These are phyloP conservation scores for Dolomedes plantarius DNA, from an alignment of 2,888 invertebrate genomes.

Conservation along the genomic window DNA sequence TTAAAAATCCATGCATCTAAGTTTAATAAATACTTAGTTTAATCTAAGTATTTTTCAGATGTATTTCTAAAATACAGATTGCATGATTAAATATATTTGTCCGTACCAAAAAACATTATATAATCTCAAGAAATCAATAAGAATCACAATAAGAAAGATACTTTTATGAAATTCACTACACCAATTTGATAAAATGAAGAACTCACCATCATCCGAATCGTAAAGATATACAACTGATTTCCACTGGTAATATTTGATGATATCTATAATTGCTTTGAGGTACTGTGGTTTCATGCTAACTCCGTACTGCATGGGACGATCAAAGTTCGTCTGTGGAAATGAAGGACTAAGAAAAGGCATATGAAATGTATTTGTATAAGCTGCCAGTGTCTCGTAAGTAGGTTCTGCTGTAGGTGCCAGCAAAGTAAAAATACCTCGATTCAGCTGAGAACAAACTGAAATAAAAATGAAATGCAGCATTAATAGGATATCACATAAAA, in stretches of 20 bases:
- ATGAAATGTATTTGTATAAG: slow-evolving; percentile 95
- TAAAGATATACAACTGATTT: slow-evolving; percentile 91
- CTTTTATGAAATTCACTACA: too few relatives aligned
- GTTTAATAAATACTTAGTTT: too few relatives aligned
- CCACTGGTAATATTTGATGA: slow-evolving; percentile 94
- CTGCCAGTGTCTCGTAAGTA: slow-evolving; percentile 95
- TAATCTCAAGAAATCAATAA: too few relatives aligned
- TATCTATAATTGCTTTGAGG: slow-evolving; percentile 95
- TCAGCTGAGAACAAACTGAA: slow-evolving; percentile 93
- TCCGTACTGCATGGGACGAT: slow-evolving; percentile 69
- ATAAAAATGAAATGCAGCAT: slow-evolving; percentile 71
- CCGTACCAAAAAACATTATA: too few relatives aligned
- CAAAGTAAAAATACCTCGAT: slow-evolving; percentile 91
- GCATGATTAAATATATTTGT: too few relatives aligned
- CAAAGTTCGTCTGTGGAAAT: slow-evolving; percentile 57
- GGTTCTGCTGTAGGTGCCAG: slow-evolving; percentile 93
- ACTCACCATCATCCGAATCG: slow-evolving; percentile 92
- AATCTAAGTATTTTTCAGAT: too few relatives aligned
- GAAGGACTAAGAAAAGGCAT: slow-evolving; percentile 72
- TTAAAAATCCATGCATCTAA: too few relatives aligned
- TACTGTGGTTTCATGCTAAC: slow-evolving; percentile 91
- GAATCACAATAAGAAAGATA: too few relatives aligned
- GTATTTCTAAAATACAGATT: too few relatives aligned
- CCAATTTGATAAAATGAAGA: too few relatives aligned
- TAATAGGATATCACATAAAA: too few relatives aligned